Evolutionary conservation across 1,140 invertebrate genomes (phyloP), one percentile per base, ranked within the genome.

Genomic region (Coelopa frigida): DNA sequence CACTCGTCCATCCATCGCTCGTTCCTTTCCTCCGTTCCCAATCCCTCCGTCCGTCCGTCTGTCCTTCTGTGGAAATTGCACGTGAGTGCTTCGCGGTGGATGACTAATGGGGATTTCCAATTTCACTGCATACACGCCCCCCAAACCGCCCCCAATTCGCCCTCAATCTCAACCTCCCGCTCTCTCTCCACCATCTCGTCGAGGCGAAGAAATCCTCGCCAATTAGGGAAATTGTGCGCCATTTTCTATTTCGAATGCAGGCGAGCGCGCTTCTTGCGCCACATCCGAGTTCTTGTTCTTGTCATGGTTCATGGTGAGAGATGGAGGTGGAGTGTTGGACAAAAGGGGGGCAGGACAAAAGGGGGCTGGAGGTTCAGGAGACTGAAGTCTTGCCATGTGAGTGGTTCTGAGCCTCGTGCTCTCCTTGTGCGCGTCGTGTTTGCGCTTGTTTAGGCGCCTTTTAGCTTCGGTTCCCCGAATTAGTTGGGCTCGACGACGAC

Each of bases 201-300:
- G n/a, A n/a, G n/a, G n/a, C n/a, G n/a, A n/a, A n/a, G n/a, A n/a
- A n/a, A n/a, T n/a, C n/a, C n/a, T n/a, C 51, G 56, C 61, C 62
- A 66, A 66, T 66, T 66, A 66, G 62, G 51, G 55, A 62, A 66
- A 66, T 66, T 65, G 59, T 66, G 62, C 61, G 62, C 61, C 62
- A 64, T 64, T 62, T 63, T 51, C 56, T 61, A 4, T 20, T 32
- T 32, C 23, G 31, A 29, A 21, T 20, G 17, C n/a, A 29, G 33
- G 21, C 26, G 27, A 39, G n/a, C 24, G 11, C 24, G 10, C 37
- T 39, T 35, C 17, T 35, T 35, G 33, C 6, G 5, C 5, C 20
- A 35, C 17, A 10, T 35, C 5, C 33, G 20, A 18, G n/a, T n/a
- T n/a, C n/a, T n/a, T n/a, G n/a, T n/a, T n/a, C n/a, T n/a, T n/a